Percentiles rank a stretch among this genome's conserved stretches.
phyloP scores from a whole-genome alignment of 1,140 invertebrate species.

The Polyergus mexicanus region DNA sequence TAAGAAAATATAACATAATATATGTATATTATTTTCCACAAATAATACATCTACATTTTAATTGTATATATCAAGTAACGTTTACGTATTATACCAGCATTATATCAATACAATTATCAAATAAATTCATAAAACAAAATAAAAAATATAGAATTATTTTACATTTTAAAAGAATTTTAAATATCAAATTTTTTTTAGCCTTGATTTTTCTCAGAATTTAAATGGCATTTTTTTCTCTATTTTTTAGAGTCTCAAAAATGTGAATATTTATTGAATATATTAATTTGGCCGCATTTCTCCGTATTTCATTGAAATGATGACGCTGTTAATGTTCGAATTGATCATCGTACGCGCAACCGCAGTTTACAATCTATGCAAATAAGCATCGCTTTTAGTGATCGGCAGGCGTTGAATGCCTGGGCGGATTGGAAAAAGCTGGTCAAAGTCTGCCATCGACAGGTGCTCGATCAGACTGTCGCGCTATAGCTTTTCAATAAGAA shows the following conservation, averaged over 20 bases:
- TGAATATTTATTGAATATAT: not conserved
- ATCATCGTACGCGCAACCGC: not conserved
- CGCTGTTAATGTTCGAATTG: slow-evolving; percentile 7
- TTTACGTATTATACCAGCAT: not conserved
- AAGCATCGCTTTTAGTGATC: slow-evolving; percentile 66
- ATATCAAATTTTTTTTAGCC: not conserved
- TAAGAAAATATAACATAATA: not conserved
- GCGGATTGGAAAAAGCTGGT: slow-evolving; percentile 69
- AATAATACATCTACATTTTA: not conserved
- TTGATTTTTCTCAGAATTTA: not conserved
- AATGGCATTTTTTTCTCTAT: not conserved
- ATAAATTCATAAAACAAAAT: not conserved
- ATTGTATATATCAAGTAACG: not conserved
- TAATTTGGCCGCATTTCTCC: not conserved
- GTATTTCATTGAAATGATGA: not conserved
- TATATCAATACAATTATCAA: not conserved
- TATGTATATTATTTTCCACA: not conserved
- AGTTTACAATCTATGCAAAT: slow-evolving; percentile 67
- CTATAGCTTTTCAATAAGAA: slow-evolving; percentile 59
- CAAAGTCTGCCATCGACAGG: slow-evolving; percentile 71
- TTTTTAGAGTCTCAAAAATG: too few species aligned
- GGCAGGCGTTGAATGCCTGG: slow-evolving; percentile 59
- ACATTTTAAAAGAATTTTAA: not conserved
- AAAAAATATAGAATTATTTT: not conserved
- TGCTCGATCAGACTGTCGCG: slow-evolving; percentile 67